These are phyloP conservation scores for Limonius californicus DNA, from an alignment of 1,140 invertebrate species.

Conservation along the genomic window DNA sequence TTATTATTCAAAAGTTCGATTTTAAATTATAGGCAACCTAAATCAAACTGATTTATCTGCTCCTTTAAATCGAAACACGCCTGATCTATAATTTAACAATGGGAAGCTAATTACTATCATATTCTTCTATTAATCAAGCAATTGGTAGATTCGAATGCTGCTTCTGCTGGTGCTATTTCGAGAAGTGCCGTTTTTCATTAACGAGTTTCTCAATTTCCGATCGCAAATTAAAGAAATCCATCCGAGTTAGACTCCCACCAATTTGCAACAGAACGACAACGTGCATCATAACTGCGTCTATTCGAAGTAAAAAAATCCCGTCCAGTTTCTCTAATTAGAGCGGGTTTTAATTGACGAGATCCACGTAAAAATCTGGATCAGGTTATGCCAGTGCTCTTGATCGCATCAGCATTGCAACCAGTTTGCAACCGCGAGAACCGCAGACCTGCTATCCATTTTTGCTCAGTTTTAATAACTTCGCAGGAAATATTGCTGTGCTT, in stretches of 20 bases:
- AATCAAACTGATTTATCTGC: conserved; percentile 1
- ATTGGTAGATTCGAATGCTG: not conserved
- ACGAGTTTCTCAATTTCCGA: not conserved
- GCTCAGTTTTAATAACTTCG: not conserved
- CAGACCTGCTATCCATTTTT: not conserved
- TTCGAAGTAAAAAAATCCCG: too few relatives aligned
- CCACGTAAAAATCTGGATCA: not conserved
- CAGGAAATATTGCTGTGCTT: not conserved
- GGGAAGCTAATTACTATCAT: conserved; percentile 11
- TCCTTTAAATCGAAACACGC: not conserved
- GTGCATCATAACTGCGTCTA: too few relatives aligned
- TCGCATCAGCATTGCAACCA: not conserved
- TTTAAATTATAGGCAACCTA: not conserved
- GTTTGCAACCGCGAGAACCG: not conserved
- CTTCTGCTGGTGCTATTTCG: too few relatives aligned
- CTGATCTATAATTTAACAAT: conserved; percentile 13
- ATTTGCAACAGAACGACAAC: too few relatives aligned
- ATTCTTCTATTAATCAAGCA: conserved; percentile 3
- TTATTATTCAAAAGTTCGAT: not conserved
- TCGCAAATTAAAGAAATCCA: too few relatives aligned
- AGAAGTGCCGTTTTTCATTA: not conserved
- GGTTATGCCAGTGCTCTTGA: not conserved
- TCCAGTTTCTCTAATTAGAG: too few relatives aligned
- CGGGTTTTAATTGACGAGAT: not conserved
- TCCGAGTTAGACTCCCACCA: too few relatives aligned